phyloP scores from a whole-genome alignment of 1,140 invertebrate species.

The Campoletis sonorensis region DNA sequence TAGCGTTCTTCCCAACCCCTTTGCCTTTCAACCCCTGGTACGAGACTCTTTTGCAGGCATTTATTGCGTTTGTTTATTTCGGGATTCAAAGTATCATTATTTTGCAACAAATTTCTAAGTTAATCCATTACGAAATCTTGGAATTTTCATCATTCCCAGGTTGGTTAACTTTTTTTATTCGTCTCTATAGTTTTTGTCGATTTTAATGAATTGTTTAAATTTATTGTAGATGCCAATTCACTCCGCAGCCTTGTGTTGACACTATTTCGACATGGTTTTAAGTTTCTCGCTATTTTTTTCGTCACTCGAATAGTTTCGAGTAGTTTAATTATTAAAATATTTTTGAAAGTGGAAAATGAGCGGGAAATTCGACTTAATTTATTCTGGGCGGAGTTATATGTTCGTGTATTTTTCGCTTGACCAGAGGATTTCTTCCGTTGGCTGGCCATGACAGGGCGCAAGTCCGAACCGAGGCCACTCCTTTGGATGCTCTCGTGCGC shows the following conservation, averaged over 20 bases:
- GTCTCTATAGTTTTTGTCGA: too few species aligned
- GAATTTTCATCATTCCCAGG: too few species aligned
- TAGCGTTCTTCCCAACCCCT: not conserved
- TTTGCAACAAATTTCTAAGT: too few species aligned
- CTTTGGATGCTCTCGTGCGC: constrained; percentile 54
- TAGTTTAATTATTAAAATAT: not conserved
- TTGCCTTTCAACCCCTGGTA: not conserved
- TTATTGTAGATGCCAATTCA: too few species aligned
- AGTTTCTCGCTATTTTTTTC: not conserved
- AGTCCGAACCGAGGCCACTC: constrained; percentile 66
- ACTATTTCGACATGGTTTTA: not conserved
- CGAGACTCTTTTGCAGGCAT: too few species aligned
- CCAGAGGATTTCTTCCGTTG: constrained; percentile 38
- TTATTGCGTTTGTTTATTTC: too few species aligned
- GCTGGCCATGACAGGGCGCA: constrained; percentile 69
- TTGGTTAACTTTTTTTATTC: not conserved
- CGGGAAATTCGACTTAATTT: constrained; percentile 61
- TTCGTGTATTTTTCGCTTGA: constrained; percentile 59
- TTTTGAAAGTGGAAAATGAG: not conserved
- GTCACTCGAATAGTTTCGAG: not conserved
- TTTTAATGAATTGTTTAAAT: not conserved
- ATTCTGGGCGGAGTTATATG: constrained; percentile 67
- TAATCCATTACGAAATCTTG: too few species aligned
- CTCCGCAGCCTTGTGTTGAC: not conserved
- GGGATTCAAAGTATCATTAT: too few species aligned